Evolutionary conservation across 2,113 vertebrate species (phyloP), one percentile per base, ranked within the genome.

Genomic region (Barbus barbus): DNA sequence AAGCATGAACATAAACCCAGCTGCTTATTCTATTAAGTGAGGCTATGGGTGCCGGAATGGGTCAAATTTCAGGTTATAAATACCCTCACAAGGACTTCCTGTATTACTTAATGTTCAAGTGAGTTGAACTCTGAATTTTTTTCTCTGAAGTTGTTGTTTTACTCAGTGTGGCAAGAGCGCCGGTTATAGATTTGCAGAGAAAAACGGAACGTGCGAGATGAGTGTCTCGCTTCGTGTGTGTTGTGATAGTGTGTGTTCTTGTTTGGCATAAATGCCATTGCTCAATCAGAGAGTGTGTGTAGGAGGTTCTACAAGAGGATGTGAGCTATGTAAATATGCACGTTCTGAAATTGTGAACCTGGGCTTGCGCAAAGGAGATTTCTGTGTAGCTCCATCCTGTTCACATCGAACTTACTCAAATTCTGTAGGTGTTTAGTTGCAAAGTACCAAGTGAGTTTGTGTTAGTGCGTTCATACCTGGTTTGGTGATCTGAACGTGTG

Each of bases 1-100:
- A 89, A 88, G 90, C 90, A 89, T 89, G 83, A 90, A 90, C 81
- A 90, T 93, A 92, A 94, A 93, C 90, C 92, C 91, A 93, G 92
- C 91, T 93, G 91, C 85, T 89, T 87, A 88, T 91, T 91, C 88
- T 92, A 89, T 91, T 89, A 90, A 91, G 90, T 89, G 86, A 31
- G 77, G 24, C 77, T 84, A 88, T 83, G 83, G 87, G 89, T 88
- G 83, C 81, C 58, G 84, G 87, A 87, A 84, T 85, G 81, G 89
- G 90, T 92, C 88, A 89, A 90, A 91, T 83, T 83, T 85, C 88
- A 65, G 53, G 36, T 63, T 79, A 44, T 90, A 92, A 91, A 92
- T 89, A 91, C 86, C 89, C 73, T 58, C 1, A 18, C 61, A 12
- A 75, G 80, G 86, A 82, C 90, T 92, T 89, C 85, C 91, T 88